phyloP scores from a whole-genome alignment of 2,888 invertebrate genomes.

The Dasysyrphus tricinctus region DNA sequence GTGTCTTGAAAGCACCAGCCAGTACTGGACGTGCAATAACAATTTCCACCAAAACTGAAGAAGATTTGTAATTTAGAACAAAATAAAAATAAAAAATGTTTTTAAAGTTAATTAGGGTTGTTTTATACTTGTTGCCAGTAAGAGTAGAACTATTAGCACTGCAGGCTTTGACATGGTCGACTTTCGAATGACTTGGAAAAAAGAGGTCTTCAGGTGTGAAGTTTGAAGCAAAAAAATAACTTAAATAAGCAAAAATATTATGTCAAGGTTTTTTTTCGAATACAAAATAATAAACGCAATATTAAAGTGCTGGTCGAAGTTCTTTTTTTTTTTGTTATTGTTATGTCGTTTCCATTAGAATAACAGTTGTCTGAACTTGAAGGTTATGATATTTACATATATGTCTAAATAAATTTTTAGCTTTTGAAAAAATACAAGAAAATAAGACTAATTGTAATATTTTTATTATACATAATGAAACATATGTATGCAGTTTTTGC shows the following conservation, averaged over 20 bases:
- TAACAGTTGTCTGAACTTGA: neutral
- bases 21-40: slow-evolving; percentile 6
- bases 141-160: slow-evolving; percentile 18
- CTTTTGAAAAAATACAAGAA: no score
- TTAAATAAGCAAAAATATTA: slow-evolving; percentile 14
- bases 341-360: neutral
- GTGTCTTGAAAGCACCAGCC: neutral
- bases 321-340: neutral
- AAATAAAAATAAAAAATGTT: neutral
- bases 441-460: no score
- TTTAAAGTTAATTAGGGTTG: neutral
- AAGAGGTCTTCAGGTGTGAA: neutral
- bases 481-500: no score
- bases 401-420: neutral
- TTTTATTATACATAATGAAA: no score
- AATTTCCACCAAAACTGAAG: slow-evolving; percentile 17
- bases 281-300: neutral
- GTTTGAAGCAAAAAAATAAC: neutral
- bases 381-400: neutral
- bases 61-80: neutral
- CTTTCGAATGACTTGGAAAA: slow-evolving; percentile 3
- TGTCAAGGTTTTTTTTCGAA: slow-evolving; percentile 6
- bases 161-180: slow-evolving; percentile 28
- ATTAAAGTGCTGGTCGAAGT: neutral
- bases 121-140: slow-evolving; percentile 24